Percentiles rank a stretch among this genome's conserved stretches.
phyloP scores from a whole-genome alignment of 2,113 vertebrate genomes.

The Micromys minutus region DNA sequence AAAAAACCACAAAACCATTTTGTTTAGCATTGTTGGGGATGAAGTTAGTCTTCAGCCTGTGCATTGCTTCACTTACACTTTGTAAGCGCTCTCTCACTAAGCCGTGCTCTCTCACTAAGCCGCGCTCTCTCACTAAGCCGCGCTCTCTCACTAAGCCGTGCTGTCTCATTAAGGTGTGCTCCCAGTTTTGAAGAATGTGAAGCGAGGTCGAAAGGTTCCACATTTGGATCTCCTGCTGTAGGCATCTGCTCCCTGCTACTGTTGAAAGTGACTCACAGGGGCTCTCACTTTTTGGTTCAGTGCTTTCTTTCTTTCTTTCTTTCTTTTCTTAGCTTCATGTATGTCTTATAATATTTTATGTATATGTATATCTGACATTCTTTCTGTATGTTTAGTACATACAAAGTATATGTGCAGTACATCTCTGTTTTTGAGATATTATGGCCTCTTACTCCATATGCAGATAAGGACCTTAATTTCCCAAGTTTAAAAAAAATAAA shows the following conservation, averaged over 20 bases:
- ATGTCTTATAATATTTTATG: no score
- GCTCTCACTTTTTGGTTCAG: neutral
- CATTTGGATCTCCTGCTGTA: neutral
- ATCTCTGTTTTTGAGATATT: neutral
- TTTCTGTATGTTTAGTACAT: neutral
- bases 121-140: neutral
- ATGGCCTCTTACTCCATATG: neutral
- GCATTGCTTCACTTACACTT: no score
- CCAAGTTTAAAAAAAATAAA: neutral
- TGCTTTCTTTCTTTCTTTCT: neutral
- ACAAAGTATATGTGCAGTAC: neutral
- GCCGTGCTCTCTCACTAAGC: neutral
- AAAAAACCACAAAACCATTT: no score
- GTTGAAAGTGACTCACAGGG: neutral
- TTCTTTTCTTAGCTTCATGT: neutral
- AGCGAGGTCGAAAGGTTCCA: neutral
- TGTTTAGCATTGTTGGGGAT: neutral
- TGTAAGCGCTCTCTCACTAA: neutral
- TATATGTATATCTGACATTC: neutral
- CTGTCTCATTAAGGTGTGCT: no score
- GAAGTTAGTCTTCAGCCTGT: neutral
- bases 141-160: neutral
- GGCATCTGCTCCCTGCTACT: neutral
- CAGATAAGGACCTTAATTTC: neutral
- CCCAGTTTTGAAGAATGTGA: neutral